Percentiles rank a stretch among this genome's conserved stretches.
phyloP scores from a whole-genome alignment of 2,113 vertebrate species.

The Thamnaconus septentrionalis region DNA sequence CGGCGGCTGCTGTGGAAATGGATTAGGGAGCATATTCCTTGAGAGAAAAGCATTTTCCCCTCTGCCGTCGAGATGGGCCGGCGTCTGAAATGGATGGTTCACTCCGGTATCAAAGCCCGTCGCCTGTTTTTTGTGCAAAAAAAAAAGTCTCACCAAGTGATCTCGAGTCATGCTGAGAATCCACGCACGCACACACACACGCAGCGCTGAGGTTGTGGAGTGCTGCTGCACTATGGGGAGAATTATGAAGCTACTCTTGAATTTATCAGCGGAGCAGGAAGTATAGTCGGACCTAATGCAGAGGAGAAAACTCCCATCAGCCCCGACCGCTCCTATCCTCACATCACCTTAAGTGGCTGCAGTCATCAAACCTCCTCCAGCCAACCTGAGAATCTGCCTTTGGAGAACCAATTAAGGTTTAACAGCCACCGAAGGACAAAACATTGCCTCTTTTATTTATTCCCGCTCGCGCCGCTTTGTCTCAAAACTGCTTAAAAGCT shows the following conservation, averaged over 20 bases:
- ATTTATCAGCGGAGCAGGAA: slow-evolving; percentile 13
- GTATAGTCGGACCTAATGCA: neutral
- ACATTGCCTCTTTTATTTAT: slow-evolving; percentile 8
- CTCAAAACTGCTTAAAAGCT: slow-evolving; percentile 18
- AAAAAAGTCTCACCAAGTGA: slow-evolving; percentile 39
- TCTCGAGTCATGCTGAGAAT: slow-evolving; percentile 48
- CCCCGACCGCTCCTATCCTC: too few species aligned
- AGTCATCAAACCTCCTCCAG: slow-evolving; percentile 25
- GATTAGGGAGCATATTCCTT: slow-evolving; percentile 60
- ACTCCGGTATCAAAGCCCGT: slow-evolving; percentile 49
- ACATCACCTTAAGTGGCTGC: slow-evolving; percentile 39
- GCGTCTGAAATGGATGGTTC: slow-evolving; percentile 44
- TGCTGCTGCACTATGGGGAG: too few species aligned
- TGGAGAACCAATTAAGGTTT: slow-evolving; percentile 42
- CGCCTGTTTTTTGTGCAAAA: slow-evolving; percentile 40
- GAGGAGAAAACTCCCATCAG: too few species aligned
- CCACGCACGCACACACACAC: slow-evolving; percentile 1
- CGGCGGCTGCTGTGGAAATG: slow-evolving; percentile 56
- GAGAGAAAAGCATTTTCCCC: slow-evolving; percentile 38
- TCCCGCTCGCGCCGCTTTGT: slow-evolving; percentile 18
- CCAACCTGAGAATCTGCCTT: slow-evolving; percentile 23
- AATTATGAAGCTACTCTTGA: neutral
- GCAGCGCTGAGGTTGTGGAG: too few species aligned
- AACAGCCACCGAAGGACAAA: slow-evolving; percentile 18
- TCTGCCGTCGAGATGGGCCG: slow-evolving; percentile 30